Evolutionary conservation across 2,797 vertebrate species (phyloP).

Genomic region (Gadopsis bispinosus): DNA sequence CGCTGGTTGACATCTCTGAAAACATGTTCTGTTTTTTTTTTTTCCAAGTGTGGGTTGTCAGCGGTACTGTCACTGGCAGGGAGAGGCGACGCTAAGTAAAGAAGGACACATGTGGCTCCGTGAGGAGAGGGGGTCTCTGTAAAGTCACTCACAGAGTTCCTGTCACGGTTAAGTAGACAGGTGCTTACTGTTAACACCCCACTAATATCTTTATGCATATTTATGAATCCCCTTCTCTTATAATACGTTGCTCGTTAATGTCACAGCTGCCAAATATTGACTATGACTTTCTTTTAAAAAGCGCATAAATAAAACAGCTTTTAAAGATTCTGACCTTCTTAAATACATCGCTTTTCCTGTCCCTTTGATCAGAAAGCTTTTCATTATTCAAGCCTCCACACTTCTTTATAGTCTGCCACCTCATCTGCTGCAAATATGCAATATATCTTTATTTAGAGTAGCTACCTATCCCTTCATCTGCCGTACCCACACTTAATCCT

Average conservation of each 20-base stretch:
- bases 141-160: constrained; percentile 96
- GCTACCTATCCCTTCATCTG: constrained; percentile 68
- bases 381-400: constrained; percentile 77
- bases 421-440: constrained; percentile 74
- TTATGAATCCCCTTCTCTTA: constrained; percentile 92
- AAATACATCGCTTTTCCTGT: constrained; percentile 83
- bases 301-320: constrained; percentile 95
- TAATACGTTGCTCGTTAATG: constrained; percentile 95
- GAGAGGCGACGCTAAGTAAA: constrained; percentile 89
- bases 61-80: constrained; percentile 78
- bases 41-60: constrained; percentile 84
- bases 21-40: constrained; percentile 80
- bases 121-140: constrained; percentile 87
- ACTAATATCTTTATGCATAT: constrained; percentile 98
- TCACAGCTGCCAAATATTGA: constrained; percentile 95
- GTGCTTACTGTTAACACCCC: constrained; percentile 97
- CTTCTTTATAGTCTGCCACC: constrained; percentile 71
- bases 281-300: constrained; percentile 87
- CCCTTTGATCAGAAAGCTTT: constrained; percentile 83
- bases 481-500: constrained; percentile 51
- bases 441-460: constrained; percentile 79
- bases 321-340: constrained; percentile 91
- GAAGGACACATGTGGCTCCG: constrained; percentile 92
- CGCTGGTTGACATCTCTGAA: constrained; percentile 79
- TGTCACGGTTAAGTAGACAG: constrained; percentile 97